Conservation (phyloP, 2,113 vertebrate genomes). For the Pristiophorus japonicus region DNA sequence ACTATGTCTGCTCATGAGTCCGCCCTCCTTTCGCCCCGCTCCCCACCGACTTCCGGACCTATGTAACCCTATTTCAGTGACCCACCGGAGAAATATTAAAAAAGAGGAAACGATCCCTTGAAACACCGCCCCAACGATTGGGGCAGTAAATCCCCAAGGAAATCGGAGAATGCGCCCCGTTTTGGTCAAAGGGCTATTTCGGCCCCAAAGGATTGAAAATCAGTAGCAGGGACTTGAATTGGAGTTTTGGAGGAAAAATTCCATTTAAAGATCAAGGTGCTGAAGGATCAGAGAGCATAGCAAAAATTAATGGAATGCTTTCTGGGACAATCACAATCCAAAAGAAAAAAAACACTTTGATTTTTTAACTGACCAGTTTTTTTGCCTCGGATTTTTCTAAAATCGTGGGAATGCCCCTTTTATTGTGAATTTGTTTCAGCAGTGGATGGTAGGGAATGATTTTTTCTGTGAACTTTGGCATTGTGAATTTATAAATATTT, state of each 20-base stretch:
- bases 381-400: background rate
- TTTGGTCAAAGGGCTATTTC: too few relatives aligned
- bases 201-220: background rate
- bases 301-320: background rate
- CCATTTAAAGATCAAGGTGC: background rate
- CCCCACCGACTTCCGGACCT: too few relatives aligned
- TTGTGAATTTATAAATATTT: background rate
- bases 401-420: background rate
- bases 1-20: too few relatives aligned
- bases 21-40: too few relatives aligned
- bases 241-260: background rate
- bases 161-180: too few relatives aligned
- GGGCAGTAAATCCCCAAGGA: too few relatives aligned
- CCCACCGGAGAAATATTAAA: too few relatives aligned
- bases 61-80: too few relatives aligned
- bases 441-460: background rate
- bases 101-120: too few relatives aligned
- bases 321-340: background rate
- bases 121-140: too few relatives aligned
- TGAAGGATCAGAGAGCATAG: background rate
- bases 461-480: background rate
- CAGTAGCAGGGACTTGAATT: background rate
- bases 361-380: background rate
- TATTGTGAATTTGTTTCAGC: background rate
- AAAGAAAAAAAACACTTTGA: background rate